Evolutionary conservation across 2,113 vertebrate genomes (phyloP), one percentile per base, ranked within the genome.

Genomic region (Daubentonia madagascariensis): DNA sequence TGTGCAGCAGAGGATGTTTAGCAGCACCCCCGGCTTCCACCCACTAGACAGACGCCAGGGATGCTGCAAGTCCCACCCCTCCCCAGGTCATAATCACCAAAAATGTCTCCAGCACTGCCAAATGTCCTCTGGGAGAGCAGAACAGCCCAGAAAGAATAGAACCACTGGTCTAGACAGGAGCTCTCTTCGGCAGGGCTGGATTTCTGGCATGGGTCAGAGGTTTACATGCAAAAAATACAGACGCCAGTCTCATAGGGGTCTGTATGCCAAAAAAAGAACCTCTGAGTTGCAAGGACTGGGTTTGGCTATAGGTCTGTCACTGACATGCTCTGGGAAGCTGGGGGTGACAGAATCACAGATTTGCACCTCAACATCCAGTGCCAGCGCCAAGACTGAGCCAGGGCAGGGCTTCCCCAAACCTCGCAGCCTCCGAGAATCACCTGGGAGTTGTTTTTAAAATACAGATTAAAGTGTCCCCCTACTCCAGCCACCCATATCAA

Each of bases 1-100:
- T 70, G 7, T 13, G 20, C 61, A 0, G 4, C 1, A 7, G 2
- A 7, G 54, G n/a, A 8, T 1, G 2, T 6, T 76, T 2, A 40
- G 50, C 68, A 40, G 45, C 50, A 65, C 28, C 6, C 22, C 87
- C 78, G 50, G 68, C 10, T 59, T 37, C 67, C 32, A 30, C 30
- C 35, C 75, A 17, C n/a, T 11, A 35, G 59, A 54, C 14, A 35
- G 59, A 54, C 2, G 5, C 83, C 40, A n/a, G 20, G 3, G 59
- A 63, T 12, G 54, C 61, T 63, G 52, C 16, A 37, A 68, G 52
- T 5, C 11, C 30, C 25, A 45, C 89, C 63, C 61, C 23, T 81
- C 72, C 52, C 40, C 52, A 72, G 48, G 45, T 37, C 48, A 3
- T 16, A 6, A 67, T 0, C 17, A 65, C 48, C 72, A 59, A 43